Evolutionary conservation across 2,888 invertebrate species (phyloP), one percentile per base, ranked within the genome.

Genomic region (Heterodera filipjevi): DNA sequence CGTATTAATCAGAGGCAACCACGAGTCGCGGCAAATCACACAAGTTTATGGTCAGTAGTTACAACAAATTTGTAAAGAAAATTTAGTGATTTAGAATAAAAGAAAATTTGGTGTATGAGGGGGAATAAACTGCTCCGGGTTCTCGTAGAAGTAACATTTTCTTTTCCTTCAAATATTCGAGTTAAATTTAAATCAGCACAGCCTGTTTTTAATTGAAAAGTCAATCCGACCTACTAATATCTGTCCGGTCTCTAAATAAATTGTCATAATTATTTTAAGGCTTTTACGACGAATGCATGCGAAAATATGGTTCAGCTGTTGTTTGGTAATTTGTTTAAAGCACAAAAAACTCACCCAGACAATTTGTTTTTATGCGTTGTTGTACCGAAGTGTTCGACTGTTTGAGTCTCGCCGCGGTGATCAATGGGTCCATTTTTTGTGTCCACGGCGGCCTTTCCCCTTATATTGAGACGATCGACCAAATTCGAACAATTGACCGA

Each of bases 391-490:
- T 89, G 0, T 89, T 89, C 79, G 89, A 89, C 79, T 99, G 82
- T 77, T 80, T 88, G 33, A 82, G 85, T 19, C 83, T 88, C 30
- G 86, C 88, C 30, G 88, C 88, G 12, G 87, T 88, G 70, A 88
- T 88, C 74, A 86, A 86, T 79, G 86, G 85, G 71, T 84, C 86
- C 74, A 98, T 99, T 91, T 99, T 99, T 91, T 99, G 99, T 91
- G 99, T 99, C 76, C 99, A 99, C 89, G 99, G 99, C 77, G 99
- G 99, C 22, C 92, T 99, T 33, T 97, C 97, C 71, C 99, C 99
- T 1, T 96, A 96, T 30, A 99, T 99, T 91, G 95, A 96, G 91
- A 97, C 97, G 14, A 92, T 99, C 84, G 99, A 99, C 91, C 97
- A 99, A 91, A 99, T 99, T 87, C 93, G 99, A 82, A 95, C 95